A percentile compares a stretch with the other conserved stretches of the same genome.
Evolutionary conservation across 2,113 vertebrate genomes (phyloP).

Genomic region (Dasyornis broadbenti): DNA sequence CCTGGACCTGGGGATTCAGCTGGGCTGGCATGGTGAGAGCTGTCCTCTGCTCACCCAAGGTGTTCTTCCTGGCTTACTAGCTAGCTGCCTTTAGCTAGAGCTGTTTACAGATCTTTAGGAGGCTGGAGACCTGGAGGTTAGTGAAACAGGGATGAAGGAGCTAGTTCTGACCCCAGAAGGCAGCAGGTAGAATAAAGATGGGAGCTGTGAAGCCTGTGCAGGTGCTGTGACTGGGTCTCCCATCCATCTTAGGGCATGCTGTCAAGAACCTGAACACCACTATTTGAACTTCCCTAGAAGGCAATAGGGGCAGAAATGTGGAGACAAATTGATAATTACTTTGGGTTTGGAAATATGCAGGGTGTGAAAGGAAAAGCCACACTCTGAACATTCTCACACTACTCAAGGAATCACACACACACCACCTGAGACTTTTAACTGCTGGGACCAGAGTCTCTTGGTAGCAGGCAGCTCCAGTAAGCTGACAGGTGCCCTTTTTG

Average conservation of each 20-base stretch:
- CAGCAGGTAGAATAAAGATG: background rate
- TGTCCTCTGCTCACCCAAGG: accelerated
- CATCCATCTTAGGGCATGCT: accelerated
- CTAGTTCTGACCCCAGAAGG: background rate
- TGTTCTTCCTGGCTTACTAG: background rate
- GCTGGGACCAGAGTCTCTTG: background rate
- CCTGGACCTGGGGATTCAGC: background rate
- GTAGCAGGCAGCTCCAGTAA: background rate
- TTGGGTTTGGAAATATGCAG: background rate
- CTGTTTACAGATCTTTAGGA: background rate
- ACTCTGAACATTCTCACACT: background rate
- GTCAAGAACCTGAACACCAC: background rate
- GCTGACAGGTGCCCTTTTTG: background rate
- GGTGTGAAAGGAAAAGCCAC: background rate
- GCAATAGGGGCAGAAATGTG: background rate
- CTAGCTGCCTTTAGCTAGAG: background rate
- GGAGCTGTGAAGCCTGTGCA: background rate
- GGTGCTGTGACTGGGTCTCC: background rate
- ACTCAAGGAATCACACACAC: background rate
- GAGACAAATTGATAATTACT: background rate
- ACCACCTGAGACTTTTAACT: background rate
- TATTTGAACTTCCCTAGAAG: background rate
- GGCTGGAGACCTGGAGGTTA: background rate
- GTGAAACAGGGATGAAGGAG: background rate
- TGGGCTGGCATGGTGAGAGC: background rate